Percentiles rank a stretch among this genome's conserved stretches.
These are phyloP conservation scores for Masnerella sp. DNA, from an alignment of 2,888 invertebrate genomes.

Conservation along the genomic window DNA sequence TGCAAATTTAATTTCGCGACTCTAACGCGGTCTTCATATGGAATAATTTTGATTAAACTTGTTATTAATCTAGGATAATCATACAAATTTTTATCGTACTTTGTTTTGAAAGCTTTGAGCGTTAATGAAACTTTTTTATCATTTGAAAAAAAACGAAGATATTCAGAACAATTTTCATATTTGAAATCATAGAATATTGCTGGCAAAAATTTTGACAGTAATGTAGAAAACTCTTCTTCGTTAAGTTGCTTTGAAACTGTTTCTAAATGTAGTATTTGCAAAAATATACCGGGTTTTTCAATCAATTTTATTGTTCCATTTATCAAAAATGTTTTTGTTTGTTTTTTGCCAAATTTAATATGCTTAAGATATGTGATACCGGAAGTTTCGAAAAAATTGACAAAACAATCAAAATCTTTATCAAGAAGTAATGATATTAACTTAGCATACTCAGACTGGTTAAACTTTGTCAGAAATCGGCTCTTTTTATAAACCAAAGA, in stretches of 20 bases:
- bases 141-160: conserved; percentile 61
- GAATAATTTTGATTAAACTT: neutral
- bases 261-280: conserved; percentile 63
- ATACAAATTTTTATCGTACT: conserved; percentile 54
- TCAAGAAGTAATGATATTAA: too few relatives aligned
- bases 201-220: conserved; percentile 66
- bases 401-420: conserved; percentile 60
- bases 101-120: conserved; percentile 60
- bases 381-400: conserved; percentile 31
- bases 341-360: conserved; percentile 61
- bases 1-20: neutral
- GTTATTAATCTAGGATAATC: neutral
- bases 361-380: fast-evolving
- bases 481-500: too few relatives aligned
- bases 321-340: conserved; percentile 65
- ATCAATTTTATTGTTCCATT: conserved; percentile 62
- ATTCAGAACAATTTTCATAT: neutral
- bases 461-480: neutral
- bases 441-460: too few relatives aligned
- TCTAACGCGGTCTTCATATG: neutral
- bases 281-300: conserved; percentile 62
- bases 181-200: neutral
- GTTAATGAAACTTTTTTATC: conserved; percentile 61
- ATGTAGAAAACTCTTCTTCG: conserved; percentile 61
- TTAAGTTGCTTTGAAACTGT: conserved; percentile 57